Conservation (phyloP, 2,113 vertebrate genomes). For the Candoia aspera region DNA sequence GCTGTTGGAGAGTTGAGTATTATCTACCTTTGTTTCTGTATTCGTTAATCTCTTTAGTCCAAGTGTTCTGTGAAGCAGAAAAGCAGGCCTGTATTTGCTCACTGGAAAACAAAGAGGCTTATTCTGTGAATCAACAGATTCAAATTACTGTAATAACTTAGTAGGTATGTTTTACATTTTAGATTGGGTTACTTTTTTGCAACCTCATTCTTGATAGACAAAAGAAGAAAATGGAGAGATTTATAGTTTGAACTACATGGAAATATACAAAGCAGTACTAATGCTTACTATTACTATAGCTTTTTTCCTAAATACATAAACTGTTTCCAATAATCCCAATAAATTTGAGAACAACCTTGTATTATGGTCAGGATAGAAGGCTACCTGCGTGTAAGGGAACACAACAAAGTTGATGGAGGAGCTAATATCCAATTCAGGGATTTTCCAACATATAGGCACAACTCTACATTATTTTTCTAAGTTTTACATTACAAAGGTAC, state of each 20-base stretch:
- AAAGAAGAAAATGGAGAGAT: too few relatives aligned
- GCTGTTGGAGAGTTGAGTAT: neutral
- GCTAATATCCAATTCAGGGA: neutral
- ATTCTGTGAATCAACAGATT: too few relatives aligned
- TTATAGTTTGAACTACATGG: neutral
- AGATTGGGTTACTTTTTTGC: too few relatives aligned
- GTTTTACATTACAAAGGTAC: neutral
- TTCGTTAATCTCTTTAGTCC: neutral
- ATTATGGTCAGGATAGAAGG: neutral
- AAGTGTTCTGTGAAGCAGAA: neutral
- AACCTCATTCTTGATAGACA: too few relatives aligned
- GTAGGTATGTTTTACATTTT: too few relatives aligned
- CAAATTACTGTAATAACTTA: too few relatives aligned
- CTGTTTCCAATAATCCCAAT: neutral
- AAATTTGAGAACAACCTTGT: neutral
- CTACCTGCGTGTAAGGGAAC: too few relatives aligned
- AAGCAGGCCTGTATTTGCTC: neutral
- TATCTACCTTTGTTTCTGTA: neutral
- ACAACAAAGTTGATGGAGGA: neutral
- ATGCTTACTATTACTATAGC: neutral
- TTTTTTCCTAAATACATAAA: neutral
- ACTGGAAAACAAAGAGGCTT: too few relatives aligned
- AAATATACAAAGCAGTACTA: neutral
- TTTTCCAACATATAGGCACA: neutral
- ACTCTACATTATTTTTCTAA: neutral